phyloP scores from a whole-genome alignment of 2,888 invertebrate species.

The Dryobota labecula region DNA sequence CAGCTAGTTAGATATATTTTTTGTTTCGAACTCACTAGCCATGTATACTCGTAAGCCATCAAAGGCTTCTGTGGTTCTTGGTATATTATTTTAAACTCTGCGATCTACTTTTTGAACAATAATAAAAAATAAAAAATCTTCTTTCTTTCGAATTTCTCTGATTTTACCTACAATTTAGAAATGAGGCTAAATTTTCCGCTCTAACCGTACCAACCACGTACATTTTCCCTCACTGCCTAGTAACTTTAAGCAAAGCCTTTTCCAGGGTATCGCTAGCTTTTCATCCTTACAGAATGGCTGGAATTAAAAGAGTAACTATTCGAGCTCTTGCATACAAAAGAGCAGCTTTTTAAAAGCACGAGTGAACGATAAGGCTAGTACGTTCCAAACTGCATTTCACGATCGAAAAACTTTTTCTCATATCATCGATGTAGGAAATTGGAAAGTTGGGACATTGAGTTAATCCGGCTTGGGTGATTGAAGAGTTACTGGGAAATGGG shows the following conservation, averaged over 20 bases:
- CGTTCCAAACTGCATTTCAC: conserved; percentile 40
- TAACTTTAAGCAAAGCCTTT: conserved; percentile 20
- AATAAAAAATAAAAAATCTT: no score
- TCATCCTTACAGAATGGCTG: conserved; percentile 16
- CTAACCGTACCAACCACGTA: not conserved
- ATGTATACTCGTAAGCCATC: no score
- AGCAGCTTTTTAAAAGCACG: conserved; percentile 27
- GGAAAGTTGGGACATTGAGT: conserved; percentile 38
- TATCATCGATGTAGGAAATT: conserved; percentile 42
- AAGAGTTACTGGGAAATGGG: conserved; percentile 3
- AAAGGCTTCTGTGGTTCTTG: no score
- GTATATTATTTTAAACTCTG: no score
- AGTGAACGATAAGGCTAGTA: conserved; percentile 17
- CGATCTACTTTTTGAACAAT: no score
- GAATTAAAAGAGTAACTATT: conserved; percentile 45
- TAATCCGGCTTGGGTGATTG: conserved; percentile 30
- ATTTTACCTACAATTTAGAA: not conserved
- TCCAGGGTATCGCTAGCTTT: conserved; percentile 28
- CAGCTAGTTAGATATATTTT: no score
- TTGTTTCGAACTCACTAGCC: no score
- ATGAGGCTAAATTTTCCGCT: not conserved
- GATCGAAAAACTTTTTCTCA: conserved; percentile 49
- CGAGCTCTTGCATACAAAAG: conserved; percentile 22
- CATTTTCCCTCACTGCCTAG: not conserved
- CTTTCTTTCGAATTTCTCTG: no score